phyloP scores from a whole-genome alignment of 1,140 invertebrate species.

The Odontomachus brunneus region DNA sequence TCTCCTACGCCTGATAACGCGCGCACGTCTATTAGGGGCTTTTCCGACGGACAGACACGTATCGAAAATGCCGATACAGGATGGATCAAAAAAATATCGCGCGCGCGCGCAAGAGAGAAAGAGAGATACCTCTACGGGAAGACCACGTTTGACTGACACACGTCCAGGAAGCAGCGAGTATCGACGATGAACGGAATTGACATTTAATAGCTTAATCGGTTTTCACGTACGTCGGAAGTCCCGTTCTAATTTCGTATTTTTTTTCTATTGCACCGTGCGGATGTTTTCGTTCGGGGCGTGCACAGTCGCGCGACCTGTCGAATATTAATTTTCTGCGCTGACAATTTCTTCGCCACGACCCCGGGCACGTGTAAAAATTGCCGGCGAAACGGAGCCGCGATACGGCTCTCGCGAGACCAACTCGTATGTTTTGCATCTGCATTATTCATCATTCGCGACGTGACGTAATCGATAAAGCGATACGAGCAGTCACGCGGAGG shows the following conservation, averaged over 20 bases:
- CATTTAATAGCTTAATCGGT: conserved; percentile 19
- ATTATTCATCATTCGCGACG: conserved; percentile 43
- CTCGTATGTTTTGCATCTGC: conserved; percentile 5
- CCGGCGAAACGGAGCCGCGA: neutral
- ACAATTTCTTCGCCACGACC: too few relatives aligned
- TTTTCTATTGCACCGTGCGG: neutral
- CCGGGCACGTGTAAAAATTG: neutral
- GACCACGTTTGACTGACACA: conserved; percentile 27
- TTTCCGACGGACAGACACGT: conserved; percentile 24
- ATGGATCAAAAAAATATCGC: conserved; percentile 18
- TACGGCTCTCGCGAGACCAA: neutral
- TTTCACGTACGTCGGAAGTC: neutral
- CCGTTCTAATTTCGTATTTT: conserved; percentile 7
- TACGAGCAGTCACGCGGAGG: conserved; percentile 31
- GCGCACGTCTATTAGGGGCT: conserved; percentile 44
- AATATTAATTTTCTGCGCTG: conserved; percentile 3
- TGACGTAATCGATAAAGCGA: conserved; percentile 40
- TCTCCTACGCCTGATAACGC: conserved; percentile 48
- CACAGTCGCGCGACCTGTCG: too few relatives aligned
- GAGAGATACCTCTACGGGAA: too few relatives aligned
- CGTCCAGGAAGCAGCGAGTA: conserved; percentile 7
- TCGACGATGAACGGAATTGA: conserved; percentile 19
- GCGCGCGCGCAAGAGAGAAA: too few relatives aligned
- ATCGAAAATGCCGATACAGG: neutral
- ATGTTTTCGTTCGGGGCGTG: neutral